Percentiles rank a stretch among this genome's conserved stretches.
These are phyloP conservation scores for Anguilla rostrata DNA, from an alignment of 2,113 vertebrate species.

Conservation along the genomic window DNA sequence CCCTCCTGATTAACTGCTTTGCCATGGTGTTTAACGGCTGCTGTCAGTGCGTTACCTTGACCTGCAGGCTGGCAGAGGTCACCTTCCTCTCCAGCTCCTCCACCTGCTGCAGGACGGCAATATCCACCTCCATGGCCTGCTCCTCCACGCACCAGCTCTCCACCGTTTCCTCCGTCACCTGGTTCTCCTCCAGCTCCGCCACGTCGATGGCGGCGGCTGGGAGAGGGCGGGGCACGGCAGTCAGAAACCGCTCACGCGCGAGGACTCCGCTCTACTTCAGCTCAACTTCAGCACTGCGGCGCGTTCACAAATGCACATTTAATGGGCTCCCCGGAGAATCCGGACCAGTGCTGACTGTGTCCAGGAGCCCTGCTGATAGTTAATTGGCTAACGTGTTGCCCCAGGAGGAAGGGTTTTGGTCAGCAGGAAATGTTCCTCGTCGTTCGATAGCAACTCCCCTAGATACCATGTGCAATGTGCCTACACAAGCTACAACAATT, in stretches of 20 bases:
- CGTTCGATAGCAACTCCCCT: no score
- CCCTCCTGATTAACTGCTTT: not conserved
- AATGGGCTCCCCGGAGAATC: no score
- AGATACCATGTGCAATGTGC: no score
- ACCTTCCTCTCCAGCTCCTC: slow-evolving; percentile 91
- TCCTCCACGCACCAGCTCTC: slow-evolving; percentile 91
- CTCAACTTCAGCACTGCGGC: not conserved
- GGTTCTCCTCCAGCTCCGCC: slow-evolving; percentile 77
- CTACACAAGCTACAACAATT: no score
- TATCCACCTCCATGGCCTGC: slow-evolving; percentile 89
- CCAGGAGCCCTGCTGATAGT: not conserved
- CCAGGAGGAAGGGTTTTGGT: no score
- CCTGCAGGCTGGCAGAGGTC: slow-evolving; percentile 85
- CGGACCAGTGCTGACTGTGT: no score
- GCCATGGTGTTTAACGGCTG: not conserved
- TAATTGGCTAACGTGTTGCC: no score
- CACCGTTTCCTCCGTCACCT: slow-evolving; percentile 77
- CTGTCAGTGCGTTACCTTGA: slow-evolving; percentile 75
- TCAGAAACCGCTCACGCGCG: not conserved
- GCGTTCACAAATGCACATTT: not conserved
- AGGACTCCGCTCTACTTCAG: not conserved
- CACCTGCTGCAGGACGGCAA: slow-evolving; percentile 85
- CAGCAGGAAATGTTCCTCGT: no score
- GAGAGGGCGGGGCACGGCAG: not conserved
- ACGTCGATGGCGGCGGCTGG: slow-evolving; percentile 79